Conservation (phyloP, 2,888 invertebrate genomes). For the Agonopterix arenella region DNA sequence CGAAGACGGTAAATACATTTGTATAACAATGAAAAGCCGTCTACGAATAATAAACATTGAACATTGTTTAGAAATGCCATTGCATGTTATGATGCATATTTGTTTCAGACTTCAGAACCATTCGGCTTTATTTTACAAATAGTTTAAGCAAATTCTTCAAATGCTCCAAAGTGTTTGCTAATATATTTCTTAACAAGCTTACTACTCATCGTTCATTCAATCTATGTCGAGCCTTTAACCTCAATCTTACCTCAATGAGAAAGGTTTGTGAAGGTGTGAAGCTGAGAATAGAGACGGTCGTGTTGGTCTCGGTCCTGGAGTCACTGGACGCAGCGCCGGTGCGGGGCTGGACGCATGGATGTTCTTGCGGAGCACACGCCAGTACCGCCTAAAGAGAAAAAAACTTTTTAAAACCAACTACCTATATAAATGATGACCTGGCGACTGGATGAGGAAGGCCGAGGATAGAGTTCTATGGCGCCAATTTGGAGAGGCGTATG, state of each 20-base stretch:
- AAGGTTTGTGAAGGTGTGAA: conserved; percentile 81
- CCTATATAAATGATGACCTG: no score
- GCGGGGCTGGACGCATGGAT: conserved; percentile 58
- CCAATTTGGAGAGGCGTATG: no score
- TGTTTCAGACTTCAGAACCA: no score
- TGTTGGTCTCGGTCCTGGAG: conserved; percentile 56
- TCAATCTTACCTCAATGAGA: conserved; percentile 75
- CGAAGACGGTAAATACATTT: no score
- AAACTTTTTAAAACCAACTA: background rate
- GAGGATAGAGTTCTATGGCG: no score
- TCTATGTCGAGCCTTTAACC: background rate
- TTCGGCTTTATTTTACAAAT: no score
- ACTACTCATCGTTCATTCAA: background rate
- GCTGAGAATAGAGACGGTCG: conserved; percentile 81
- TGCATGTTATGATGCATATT: no score
- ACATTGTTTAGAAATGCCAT: no score
- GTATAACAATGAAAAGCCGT: no score
- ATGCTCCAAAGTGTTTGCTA: background rate
- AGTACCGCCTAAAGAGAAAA: conserved; percentile 79
- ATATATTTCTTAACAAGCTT: background rate
- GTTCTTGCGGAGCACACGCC: conserved; percentile 87
- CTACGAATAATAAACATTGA: no score
- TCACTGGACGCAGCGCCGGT: conserved; percentile 54
- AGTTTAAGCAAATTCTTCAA: no score
- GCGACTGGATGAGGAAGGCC: no score